Base-by-base conservation (phyloP, 2,113 vertebrate species). In the Tetraodon nigroviridis region DNA sequence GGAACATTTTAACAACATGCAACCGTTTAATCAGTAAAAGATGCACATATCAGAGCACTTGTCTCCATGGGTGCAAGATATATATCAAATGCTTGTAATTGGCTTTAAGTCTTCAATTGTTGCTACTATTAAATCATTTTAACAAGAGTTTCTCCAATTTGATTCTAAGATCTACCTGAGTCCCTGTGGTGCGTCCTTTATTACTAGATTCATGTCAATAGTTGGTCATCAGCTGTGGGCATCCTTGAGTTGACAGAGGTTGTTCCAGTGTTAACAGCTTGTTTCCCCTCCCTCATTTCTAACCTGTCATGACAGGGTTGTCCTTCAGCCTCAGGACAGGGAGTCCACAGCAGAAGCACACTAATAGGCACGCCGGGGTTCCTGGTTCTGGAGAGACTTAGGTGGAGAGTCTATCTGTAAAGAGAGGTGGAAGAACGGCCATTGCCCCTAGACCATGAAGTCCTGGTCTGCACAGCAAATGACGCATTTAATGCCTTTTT, bases 211-310 rank as follows among this genome's bases (percentile, higher is more conserved):
- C 58, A 45, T 44, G 58, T 75, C 61, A 75, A 66, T 74, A 69
- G 64, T 65, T 82, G 59, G 37, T 63, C 67, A 78, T 71, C 51
- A 71, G 19, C 61, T 65, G 57, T 67, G 69, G 58, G 69, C 55
- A 61, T 63, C 29, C 27, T 24, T 53, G 58, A 71, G 41, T 41
- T 70, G 44, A 44, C 70, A 45, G 58, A 73, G 51, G 64, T 61
- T 69, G 32, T 64, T 61, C 22, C 42, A 58, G 55, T 56, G 62
- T 80, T 72, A 71, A 79, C 51, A 76, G 5, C n/a, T 32, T 1
- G n/a, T 21, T 52, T 59, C 32, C 42, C 5, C 22, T 10, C 14
- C 44, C 24, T 27, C 24, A 27, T 55, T 19, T 12, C 45, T 57
- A 56, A 62, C 47, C 20, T 46, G 19, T 69, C 58, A 67, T 70